Evolutionary conservation across 2,113 vertebrate species (phyloP).

Genomic region (Microcebus tavaratra): DNA sequence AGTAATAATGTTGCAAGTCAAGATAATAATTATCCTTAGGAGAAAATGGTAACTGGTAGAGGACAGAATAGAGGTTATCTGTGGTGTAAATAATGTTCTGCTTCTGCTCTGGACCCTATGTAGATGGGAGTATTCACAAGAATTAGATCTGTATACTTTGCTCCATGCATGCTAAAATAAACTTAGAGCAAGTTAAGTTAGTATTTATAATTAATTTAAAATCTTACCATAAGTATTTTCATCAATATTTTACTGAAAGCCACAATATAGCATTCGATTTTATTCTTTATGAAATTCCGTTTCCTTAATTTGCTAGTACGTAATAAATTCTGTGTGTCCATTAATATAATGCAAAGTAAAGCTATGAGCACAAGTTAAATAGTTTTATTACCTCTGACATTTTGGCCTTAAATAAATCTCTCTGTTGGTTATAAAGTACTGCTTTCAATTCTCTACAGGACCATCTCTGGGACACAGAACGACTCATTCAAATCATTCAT

Average conservation of each 20-base stretch:
- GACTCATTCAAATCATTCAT: constrained; percentile 66
- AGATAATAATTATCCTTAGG: not conserved
- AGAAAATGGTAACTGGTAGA: not conserved
- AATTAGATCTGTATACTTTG: not conserved
- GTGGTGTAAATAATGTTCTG: not conserved
- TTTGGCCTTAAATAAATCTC: constrained; percentile 65
- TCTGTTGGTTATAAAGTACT: constrained; percentile 41
- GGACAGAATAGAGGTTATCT: not conserved
- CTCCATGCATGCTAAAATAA: not conserved
- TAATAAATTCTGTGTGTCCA: constrained; percentile 38
- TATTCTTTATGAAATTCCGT: not conserved
- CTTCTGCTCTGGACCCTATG: not conserved
- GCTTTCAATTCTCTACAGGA: constrained; percentile 44
- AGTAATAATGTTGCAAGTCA: not conserved
- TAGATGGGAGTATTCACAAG: not conserved
- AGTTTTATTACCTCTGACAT: constrained; percentile 70
- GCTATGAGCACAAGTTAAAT: constrained; percentile 56
- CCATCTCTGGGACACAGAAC: constrained; percentile 34
- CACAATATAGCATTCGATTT: not conserved
- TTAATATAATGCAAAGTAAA: constrained; percentile 57
- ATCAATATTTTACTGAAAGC: not conserved
- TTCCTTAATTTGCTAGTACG: constrained; percentile 51
- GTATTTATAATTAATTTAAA: constrained; percentile 9
- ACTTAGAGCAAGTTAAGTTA: not conserved
- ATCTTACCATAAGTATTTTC: not conserved